These are phyloP conservation scores for Lordiphosa mommai DNA, from an alignment of 1,140 invertebrate genomes.

Conservation along the genomic window DNA sequence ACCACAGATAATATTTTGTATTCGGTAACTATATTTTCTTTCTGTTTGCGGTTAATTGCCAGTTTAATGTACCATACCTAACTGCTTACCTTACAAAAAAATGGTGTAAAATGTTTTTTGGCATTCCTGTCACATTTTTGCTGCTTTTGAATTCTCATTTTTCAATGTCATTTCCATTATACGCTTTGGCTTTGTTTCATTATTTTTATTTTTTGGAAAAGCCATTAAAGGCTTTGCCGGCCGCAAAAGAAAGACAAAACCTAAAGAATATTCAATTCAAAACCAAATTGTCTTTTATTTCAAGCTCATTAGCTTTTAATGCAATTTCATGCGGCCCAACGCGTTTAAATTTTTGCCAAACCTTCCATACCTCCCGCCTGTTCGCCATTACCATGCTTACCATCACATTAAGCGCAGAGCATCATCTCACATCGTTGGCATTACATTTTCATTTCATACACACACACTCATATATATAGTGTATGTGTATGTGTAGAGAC, in stretches of 20 bases:
- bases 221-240: conserved; percentile 41
- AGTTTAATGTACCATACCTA: no score
- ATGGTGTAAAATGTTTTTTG: not conserved
- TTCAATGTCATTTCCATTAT: not conserved
- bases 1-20: no score
- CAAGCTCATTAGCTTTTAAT: conserved; percentile 75
- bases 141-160: not conserved
- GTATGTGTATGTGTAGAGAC: conserved; percentile 3
- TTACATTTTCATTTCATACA: conserved; percentile 53
- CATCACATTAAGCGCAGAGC: conserved; percentile 4
- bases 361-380: conserved; percentile 14
- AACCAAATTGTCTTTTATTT: conserved; percentile 73
- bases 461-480: no score
- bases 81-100: no score
- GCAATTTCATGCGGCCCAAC: conserved; percentile 75
- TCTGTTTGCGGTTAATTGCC: no score
- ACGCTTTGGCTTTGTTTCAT: conserved; percentile 11
- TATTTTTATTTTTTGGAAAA: conserved; percentile 36
- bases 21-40: no score
- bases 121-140: conserved; percentile 19
- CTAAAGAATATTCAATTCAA: conserved; percentile 54
- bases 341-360: conserved; percentile 33
- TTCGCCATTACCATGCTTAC: conserved; percentile 4
- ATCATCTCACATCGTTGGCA: conserved; percentile 57
- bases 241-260: conserved; percentile 27